Conservation (phyloP, 1,140 invertebrate species). For the Zophobas atratus region DNA sequence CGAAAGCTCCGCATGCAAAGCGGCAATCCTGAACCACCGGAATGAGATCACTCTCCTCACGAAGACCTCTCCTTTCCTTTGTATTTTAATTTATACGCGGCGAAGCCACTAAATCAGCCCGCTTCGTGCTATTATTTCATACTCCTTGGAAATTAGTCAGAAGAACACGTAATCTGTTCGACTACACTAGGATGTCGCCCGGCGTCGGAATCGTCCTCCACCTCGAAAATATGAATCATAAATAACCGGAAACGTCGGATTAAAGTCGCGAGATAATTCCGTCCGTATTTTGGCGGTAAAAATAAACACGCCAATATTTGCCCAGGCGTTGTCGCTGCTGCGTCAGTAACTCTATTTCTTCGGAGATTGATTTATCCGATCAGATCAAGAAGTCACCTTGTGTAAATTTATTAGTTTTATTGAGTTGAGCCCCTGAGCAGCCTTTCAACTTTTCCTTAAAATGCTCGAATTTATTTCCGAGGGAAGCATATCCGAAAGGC, state of each 20-base stretch:
- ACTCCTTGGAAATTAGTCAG: slow-evolving; percentile 14
- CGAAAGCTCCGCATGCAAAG: too few relatives aligned
- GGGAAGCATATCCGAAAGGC: slow-evolving; percentile 16
- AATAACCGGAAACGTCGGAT: background rate
- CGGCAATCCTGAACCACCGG: too few relatives aligned
- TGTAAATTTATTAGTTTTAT: slow-evolving; percentile 30
- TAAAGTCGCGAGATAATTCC: background rate
- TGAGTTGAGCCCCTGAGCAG: slow-evolving; percentile 15
- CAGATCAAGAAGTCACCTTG: slow-evolving; percentile 26
- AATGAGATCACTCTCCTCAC: too few relatives aligned
- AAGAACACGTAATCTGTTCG: slow-evolving; percentile 29
- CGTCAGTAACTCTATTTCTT: slow-evolving; percentile 3
- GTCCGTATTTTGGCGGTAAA: background rate
- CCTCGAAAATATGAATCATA: slow-evolving; percentile 19
- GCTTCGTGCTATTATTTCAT: slow-evolving; percentile 30
- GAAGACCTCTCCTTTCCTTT: background rate
- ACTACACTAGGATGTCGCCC: background rate
- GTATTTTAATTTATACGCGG: slow-evolving; percentile 26
- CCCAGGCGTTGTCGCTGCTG: background rate
- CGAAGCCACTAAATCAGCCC: slow-evolving; percentile 23
- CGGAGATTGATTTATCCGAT: slow-evolving; percentile 14
- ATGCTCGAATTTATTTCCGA: slow-evolving; percentile 4
- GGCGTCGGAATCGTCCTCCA: background rate
- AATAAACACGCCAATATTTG: slow-evolving; percentile 17
- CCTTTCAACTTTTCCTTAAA: slow-evolving; percentile 22